phyloP scores from a whole-genome alignment of 2,888 invertebrate genomes.

The Eupeodes latifasciatus region DNA sequence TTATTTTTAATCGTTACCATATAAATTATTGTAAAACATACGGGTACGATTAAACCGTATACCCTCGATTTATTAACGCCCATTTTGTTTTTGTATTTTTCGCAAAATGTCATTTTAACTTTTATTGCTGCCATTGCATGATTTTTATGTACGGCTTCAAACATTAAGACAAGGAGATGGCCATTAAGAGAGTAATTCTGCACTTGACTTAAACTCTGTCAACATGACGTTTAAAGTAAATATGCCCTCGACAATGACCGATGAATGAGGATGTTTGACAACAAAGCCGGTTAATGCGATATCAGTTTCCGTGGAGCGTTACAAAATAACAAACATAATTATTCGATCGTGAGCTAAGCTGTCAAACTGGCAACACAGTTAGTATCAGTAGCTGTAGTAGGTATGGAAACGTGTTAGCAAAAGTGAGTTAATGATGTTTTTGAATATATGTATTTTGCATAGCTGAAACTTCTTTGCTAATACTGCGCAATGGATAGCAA shows the following conservation, averaged over 20 bases:
- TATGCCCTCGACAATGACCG: constrained; percentile 69
- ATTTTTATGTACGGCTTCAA: constrained; percentile 16
- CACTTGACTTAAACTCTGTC: constrained; percentile 49
- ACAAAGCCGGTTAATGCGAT: constrained; percentile 47
- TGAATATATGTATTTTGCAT: constrained; percentile 33
- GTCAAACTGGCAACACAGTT: constrained; percentile 39
- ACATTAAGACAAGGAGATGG: constrained; percentile 7
- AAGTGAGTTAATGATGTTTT: constrained; percentile 46
- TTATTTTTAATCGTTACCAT: constrained; percentile 36
- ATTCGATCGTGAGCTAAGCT: constrained; percentile 51
- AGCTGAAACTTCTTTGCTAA: neutral
- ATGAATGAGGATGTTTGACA: constrained; percentile 65
- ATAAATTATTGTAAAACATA: neutral
- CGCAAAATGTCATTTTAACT: constrained; percentile 41
- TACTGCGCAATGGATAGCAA: neutral
- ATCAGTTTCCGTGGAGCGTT: constrained; percentile 50
- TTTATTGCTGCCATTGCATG: constrained; percentile 12
- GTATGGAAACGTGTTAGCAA: constrained; percentile 21
- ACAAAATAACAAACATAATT: constrained; percentile 46
- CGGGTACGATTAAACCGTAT: neutral
- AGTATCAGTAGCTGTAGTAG: neutral
- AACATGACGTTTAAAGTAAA: constrained; percentile 1
- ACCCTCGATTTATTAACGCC: constrained; percentile 41
- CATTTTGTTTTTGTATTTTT: constrained; percentile 18
- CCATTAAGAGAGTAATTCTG: constrained; percentile 37